phyloP scores from a whole-genome alignment of 2,797 vertebrate genomes.

The Mallotus villosus region DNA sequence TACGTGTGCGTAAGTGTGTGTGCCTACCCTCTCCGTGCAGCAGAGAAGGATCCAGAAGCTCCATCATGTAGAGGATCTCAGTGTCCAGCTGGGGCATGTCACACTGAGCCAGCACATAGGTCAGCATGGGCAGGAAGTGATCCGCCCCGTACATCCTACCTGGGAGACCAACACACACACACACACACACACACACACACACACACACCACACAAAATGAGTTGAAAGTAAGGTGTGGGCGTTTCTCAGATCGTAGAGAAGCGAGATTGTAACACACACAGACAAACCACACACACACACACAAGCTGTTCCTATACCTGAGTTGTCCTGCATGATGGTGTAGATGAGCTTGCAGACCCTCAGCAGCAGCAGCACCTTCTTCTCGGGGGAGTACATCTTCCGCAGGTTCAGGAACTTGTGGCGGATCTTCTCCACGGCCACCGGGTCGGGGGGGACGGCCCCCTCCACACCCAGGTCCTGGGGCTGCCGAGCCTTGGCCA shows the following conservation, averaged over 20 bases:
- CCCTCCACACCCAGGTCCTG: constrained; percentile 86
- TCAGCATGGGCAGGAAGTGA: constrained; percentile 95
- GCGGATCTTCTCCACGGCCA: constrained; percentile 87
- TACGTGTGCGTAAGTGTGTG: neutral
- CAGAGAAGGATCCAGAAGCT: constrained; percentile 90
- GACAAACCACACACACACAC: no score
- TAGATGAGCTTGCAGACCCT: constrained; percentile 87
- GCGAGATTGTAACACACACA: no score
- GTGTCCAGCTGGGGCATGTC: constrained; percentile 93
- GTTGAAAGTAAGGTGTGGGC: no score
- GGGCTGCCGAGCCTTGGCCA: constrained; percentile 82
- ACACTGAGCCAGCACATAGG: constrained; percentile 92
- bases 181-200: constrained; percentile 6
- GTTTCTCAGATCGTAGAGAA: no score
- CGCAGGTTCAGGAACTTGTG: constrained; percentile 87
- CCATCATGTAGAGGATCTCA: constrained; percentile 98
- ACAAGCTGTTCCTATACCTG: constrained; percentile 35
- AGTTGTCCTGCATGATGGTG: constrained; percentile 71
- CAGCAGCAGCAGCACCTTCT: constrained; percentile 85
- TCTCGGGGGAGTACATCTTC: constrained; percentile 90
- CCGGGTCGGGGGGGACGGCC: constrained; percentile 75
- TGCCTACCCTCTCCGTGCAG: constrained; percentile 92
- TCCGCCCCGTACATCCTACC: constrained; percentile 96
- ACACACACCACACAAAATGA: neutral
- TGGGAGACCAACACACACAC: constrained; percentile 39